Evolutionary conservation across 2,113 vertebrate genomes (phyloP).

Genomic region (Phyllostomus discolor): DNA sequence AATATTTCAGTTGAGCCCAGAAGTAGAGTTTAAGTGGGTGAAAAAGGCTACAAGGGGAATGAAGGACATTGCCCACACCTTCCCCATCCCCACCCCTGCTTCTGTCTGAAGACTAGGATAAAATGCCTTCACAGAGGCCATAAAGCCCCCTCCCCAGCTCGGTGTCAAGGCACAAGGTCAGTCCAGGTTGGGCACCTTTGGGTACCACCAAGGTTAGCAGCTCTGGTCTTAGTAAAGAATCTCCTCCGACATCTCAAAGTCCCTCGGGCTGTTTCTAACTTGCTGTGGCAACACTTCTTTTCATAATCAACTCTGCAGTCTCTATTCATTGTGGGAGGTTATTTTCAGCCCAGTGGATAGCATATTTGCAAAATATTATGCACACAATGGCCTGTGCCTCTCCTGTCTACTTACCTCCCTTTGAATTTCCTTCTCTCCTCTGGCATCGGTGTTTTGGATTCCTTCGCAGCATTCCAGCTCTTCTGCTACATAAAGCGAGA

Average conservation of each 20-base stretch:
- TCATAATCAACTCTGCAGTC: not conserved
- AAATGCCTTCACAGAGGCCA: not conserved
- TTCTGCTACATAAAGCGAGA: not conserved
- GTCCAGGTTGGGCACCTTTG: too few species aligned
- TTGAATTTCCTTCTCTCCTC: not conserved
- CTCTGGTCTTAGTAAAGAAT: not conserved
- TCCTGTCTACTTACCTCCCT: not conserved
- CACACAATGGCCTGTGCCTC: not conserved
- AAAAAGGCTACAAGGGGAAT: not conserved
- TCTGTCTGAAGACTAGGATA: not conserved
- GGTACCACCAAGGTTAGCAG: not conserved
- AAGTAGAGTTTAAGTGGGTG: not conserved
- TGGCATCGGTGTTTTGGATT: not conserved
- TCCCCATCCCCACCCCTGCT: accelerated
- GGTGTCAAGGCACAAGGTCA: not conserved
- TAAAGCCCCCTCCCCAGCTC: not conserved
- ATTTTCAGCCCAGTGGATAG: not conserved
- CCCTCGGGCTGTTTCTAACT: not conserved
- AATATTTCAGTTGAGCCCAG: not conserved
- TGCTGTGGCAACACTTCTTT: not conserved
- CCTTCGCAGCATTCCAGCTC: not conserved
- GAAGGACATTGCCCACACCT: not conserved
- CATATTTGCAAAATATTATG: not conserved
- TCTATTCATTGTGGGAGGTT: not conserved
- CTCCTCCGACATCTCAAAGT: not conserved